A percentile compares a stretch with the other conserved stretches of the same genome.
phyloP scores from a whole-genome alignment of 1,140 invertebrate genomes.

The Habropoda laboriosa region DNA sequence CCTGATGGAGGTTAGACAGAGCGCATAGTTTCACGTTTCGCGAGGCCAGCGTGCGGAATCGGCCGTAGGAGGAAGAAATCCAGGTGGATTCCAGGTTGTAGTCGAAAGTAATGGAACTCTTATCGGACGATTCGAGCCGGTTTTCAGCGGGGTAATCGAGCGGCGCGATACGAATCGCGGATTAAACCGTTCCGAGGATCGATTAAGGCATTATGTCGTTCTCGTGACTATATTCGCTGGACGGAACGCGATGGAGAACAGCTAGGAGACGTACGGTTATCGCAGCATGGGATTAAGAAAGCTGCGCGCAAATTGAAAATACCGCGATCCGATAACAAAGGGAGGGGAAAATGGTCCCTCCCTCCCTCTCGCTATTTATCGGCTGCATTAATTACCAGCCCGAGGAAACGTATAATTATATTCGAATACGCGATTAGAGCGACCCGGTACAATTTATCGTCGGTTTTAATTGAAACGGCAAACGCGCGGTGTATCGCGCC shows the following conservation, averaged over 20 bases:
- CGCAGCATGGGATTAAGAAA: slow-evolving; percentile 9
- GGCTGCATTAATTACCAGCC: neutral
- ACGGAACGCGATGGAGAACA: neutral
- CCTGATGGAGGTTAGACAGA: neutral
- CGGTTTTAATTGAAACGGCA: slow-evolving; percentile 13
- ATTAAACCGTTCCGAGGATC: slow-evolving; percentile 54
- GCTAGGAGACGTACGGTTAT: slow-evolving; percentile 31
- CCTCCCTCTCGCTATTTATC: slow-evolving; percentile 7
- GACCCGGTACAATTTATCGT: neutral
- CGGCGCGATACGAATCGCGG: slow-evolving; percentile 62
- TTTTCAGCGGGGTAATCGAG: slow-evolving; percentile 51
- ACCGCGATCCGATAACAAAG: slow-evolving; percentile 23
- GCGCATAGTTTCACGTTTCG: too few relatives aligned
- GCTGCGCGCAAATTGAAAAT: slow-evolving; percentile 26
- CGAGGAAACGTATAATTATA: slow-evolving; percentile 24
- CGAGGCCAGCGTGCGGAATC: neutral
- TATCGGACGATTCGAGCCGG: slow-evolving; percentile 40
- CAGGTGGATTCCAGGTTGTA: neutral
- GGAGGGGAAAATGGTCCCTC: neutral
- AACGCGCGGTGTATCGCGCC: neutral
- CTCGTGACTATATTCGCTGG: slow-evolving; percentile 31
- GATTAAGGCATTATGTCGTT: slow-evolving; percentile 30
- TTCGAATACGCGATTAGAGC: slow-evolving; percentile 6
- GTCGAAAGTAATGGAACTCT: slow-evolving; percentile 49
- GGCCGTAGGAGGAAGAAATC: neutral